These are phyloP conservation scores for Neomonachus schauinslandi DNA, from an alignment of 2,113 vertebrate genomes.

Conservation along the genomic window DNA sequence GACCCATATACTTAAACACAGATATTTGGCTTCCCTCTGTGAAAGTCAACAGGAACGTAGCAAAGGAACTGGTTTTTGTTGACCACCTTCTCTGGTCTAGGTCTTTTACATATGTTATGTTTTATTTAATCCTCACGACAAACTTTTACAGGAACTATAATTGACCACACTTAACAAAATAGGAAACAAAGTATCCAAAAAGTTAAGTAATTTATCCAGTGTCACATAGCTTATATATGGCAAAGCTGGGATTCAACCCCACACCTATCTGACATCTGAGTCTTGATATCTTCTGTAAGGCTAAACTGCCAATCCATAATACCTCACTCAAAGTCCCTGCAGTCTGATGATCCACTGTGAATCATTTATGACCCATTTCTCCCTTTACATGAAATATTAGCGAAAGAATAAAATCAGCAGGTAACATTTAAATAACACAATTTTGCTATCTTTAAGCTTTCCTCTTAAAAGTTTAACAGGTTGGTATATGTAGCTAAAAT, in stretches of 20 bases:
- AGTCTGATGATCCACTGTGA: background rate
- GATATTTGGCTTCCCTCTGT: background rate
- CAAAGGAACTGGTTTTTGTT: background rate
- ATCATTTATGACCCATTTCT: background rate
- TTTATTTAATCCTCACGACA: background rate
- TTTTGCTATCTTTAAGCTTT: background rate
- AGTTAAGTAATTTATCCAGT: slow-evolving; percentile 37
- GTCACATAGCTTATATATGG: background rate
- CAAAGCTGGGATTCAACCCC: background rate
- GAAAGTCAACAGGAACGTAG: background rate
- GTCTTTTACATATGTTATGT: background rate
- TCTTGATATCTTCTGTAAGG: background rate
- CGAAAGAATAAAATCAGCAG: background rate
- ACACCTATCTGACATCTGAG: background rate
- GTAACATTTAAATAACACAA: background rate
- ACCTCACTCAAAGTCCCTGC: background rate
- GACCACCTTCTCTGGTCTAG: background rate
- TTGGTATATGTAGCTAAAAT: background rate
- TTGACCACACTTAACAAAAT: background rate
- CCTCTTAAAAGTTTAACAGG: background rate
- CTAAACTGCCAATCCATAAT: background rate
- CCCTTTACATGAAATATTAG: slow-evolving; percentile 31
- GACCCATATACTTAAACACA: background rate
- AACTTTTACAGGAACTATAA: background rate
- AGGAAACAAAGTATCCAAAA: background rate